A percentile compares a stretch with the other conserved stretches of the same genome.
Conservation (phyloP, 2,113 vertebrate species). For the Melanerpes formicivorus region DNA sequence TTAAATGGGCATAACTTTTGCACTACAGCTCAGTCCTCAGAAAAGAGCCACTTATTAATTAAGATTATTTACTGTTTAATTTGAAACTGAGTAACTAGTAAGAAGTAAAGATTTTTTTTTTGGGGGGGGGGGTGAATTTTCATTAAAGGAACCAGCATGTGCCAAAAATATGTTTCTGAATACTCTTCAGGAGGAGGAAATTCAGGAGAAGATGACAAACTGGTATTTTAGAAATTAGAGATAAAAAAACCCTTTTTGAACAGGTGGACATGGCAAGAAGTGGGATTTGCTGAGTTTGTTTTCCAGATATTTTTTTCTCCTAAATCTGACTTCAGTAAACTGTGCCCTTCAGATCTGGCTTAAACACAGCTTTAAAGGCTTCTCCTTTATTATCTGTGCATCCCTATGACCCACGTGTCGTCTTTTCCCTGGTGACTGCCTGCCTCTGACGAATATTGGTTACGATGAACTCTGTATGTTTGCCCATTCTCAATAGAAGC, state of each 20-base stretch:
- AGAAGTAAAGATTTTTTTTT: background rate
- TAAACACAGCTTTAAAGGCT: background rate
- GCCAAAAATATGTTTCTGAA: constrained; percentile 10
- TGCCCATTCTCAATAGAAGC: background rate
- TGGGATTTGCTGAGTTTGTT: background rate
- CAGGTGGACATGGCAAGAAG: background rate
- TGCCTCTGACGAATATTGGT: background rate
- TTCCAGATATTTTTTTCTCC: background rate
- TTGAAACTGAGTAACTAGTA: background rate
- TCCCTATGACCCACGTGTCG: background rate
- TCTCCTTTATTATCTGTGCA: background rate
- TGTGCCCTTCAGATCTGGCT: background rate
- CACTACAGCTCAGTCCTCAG: background rate
- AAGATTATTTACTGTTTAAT: constrained; percentile 14
- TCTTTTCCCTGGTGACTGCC: background rate
- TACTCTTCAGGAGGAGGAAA: background rate
- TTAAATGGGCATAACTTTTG: constrained; percentile 11
- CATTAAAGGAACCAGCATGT: background rate
- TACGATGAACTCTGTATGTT: background rate
- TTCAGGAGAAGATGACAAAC: background rate
- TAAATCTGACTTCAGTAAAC: background rate
- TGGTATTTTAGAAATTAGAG: background rate
- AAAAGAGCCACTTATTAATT: constrained; percentile 19
- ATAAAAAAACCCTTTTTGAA: background rate
- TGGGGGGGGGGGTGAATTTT: background rate